Conservation (phyloP, 2,113 vertebrate species). For the Chaenogobius annularis region DNA sequence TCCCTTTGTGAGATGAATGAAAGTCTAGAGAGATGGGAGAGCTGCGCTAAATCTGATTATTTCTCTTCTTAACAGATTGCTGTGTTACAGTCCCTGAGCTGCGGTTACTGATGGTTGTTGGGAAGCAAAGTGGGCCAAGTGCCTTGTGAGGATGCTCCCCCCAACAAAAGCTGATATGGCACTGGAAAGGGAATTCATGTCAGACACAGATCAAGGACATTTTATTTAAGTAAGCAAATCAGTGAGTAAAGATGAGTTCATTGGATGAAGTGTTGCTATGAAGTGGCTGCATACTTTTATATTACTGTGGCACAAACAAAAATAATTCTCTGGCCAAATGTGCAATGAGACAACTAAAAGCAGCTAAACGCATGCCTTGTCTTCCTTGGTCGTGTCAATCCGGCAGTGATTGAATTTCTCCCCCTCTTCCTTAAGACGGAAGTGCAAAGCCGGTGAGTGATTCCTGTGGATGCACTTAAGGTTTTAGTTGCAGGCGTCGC, state of each 20-base stretch:
- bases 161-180: constrained; percentile 49
- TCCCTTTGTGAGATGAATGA: constrained; percentile 94
- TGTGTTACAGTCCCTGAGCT: constrained; percentile 88
- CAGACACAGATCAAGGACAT: constrained; percentile 71
- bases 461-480: constrained; percentile 85
- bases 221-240: constrained; percentile 73
- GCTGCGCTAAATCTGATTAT: constrained; percentile 93
- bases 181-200: constrained; percentile 66
- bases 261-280: constrained; percentile 34
- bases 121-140: constrained; percentile 73
- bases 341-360: constrained; percentile 70
- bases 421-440: constrained; percentile 81
- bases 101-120: constrained; percentile 77
- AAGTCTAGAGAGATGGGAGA: constrained; percentile 85
- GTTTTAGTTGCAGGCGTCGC: constrained; percentile 86
- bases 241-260: constrained; percentile 67
- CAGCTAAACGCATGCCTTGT: constrained; percentile 54
- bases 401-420: constrained; percentile 82
- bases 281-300: constrained; percentile 6
- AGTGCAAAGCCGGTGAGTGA: constrained; percentile 79
- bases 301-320: constrained; percentile 48
- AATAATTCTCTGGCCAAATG: constrained; percentile 51
- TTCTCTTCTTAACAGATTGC: constrained; percentile 95
- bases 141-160: constrained; percentile 54
- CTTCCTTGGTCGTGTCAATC: constrained; percentile 71